Evolutionary conservation across 2,113 vertebrate species (phyloP), one percentile per base, ranked within the genome.

Genomic region (Lota lota): DNA sequence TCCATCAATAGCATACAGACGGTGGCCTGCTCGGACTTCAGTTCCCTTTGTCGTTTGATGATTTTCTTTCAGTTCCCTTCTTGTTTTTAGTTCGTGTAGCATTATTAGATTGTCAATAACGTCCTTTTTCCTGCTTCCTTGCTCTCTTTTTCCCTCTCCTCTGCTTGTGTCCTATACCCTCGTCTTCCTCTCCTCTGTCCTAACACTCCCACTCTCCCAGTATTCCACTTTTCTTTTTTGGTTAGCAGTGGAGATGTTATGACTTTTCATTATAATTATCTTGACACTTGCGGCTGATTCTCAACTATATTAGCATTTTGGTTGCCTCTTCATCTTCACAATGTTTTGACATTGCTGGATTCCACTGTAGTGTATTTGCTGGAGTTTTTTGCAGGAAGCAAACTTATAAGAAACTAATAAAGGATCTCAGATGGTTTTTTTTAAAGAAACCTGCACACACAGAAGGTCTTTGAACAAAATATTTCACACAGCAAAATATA

Each of bases 1-100:
- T 61, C 65, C 72, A 89, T 89, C 86, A 83, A 88, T 85, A 88
- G 75, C 21, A 77, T 69, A 81, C 74, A 79, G 77, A 78, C 66
- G 20, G 62, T 61, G 12, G 65, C 70, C 33, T 50, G 64, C 69
- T 50, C 70, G 56, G 70, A 58, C 67, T 70, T 18, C 79, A 54
- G 58, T 57, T 14, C 51, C 69, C 12, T 66, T 68, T 67, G 28
- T 33, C 28, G 28, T 33, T 33, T 33, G 28, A 33, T 33, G 28
- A 33, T 33, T 33, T 33, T 33, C 28, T 33, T 33, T 33, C 28
- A 33, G 28, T 33, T 33, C 28, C 28, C 28, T 33, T 33, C 28
- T 2, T 33, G 28, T 33, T 33, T 33, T 33, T 33, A 33, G 28
- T 33, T 6, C 7, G 4, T 33, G 28, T 33, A 33, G 28, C 28